Base-by-base conservation (phyloP, 1,140 invertebrate genomes). In the Diachasmimorpha longicaudata region DNA sequence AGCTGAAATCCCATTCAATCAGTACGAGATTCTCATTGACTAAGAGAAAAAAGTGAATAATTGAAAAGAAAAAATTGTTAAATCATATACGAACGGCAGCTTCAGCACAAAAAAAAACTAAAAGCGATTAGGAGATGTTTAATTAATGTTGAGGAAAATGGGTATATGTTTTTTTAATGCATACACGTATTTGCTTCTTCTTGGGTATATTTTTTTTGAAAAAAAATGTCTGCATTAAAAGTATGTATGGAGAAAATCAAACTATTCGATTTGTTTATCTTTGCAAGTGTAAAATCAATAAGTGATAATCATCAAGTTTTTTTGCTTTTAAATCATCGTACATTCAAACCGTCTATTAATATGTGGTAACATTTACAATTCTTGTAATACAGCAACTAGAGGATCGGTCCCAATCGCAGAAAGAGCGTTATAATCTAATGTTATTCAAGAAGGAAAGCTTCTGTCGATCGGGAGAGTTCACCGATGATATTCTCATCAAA, bases 381-480 rank as follows among this genome's bases (percentile, higher is more conserved):
- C 87, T 87, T 87, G 87, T 87, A 88, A 85, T 85, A 88, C 85
- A 88, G 86, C 85, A 85, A 87, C 87, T 88, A 84, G 86, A 88
- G 87, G 87, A 88, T 95, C 93, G 94, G 86, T 93, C 16, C 89
- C 90, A 19, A 88, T 90, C 0, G 90, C 83, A 44, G 93, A 91
- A 39, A 91, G 90, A 5, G 90, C 91, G 79, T 90, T 96, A 78
- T 94, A 94, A 21, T 89, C 91, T 9, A 93, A 92, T 58, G 94
- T 95, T 0, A 86, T 95, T 76, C 92, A 93, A 5, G 94, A 90
- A 36, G 95, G 95, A 9, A 90, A 94, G n/a, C n/a, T n/a, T n/a
- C n/a, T n/a, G n/a, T n/a, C n/a, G n/a, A n/a, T n/a, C n/a, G n/a
- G n/a, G n/a, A n/a, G n/a, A n/a, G n/a, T n/a, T n/a, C n/a, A n/a